phyloP scores from a whole-genome alignment of 2,797 vertebrate species.

The Falco columbarius region DNA sequence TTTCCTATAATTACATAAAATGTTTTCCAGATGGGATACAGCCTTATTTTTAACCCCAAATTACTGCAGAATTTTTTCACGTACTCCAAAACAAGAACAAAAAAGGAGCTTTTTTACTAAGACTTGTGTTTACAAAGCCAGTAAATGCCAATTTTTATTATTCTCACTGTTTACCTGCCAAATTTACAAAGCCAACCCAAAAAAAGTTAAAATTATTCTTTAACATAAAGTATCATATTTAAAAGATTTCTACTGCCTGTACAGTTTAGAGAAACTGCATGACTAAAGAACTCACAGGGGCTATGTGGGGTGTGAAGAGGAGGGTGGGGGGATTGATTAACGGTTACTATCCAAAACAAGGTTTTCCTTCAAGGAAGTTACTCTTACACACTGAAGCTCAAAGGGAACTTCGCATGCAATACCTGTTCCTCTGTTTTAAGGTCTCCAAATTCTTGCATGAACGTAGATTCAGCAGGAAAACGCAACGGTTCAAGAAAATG shows the following conservation, averaged over 20 bases:
- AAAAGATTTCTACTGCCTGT: background rate
- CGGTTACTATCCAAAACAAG: background rate
- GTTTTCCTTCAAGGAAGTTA: background rate
- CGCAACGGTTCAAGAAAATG: slow-evolving; percentile 95
- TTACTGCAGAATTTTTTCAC: background rate
- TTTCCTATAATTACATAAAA: background rate
- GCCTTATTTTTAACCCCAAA: background rate
- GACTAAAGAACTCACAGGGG: background rate
- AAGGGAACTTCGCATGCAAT: background rate
- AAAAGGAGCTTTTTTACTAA: background rate
- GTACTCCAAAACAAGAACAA: background rate
- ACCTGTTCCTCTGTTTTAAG: slow-evolving; percentile 99
- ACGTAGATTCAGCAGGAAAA: slow-evolving; percentile 94
- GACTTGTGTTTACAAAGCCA: background rate
- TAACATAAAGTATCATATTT: background rate
- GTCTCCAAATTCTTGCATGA: slow-evolving; percentile 99
- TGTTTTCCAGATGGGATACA: background rate
- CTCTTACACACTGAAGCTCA: background rate
- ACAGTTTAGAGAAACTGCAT: background rate
- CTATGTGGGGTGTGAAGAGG: fast-evolving
- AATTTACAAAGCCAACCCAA: background rate
- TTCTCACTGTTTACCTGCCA: background rate
- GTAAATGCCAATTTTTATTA: background rate
- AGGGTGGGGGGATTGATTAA: background rate
- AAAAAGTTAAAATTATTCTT: background rate